A percentile compares a stretch with the other conserved stretches of the same genome.
Conservation (phyloP, 1,140 invertebrate species). For the Zaprionus taronus region DNA sequence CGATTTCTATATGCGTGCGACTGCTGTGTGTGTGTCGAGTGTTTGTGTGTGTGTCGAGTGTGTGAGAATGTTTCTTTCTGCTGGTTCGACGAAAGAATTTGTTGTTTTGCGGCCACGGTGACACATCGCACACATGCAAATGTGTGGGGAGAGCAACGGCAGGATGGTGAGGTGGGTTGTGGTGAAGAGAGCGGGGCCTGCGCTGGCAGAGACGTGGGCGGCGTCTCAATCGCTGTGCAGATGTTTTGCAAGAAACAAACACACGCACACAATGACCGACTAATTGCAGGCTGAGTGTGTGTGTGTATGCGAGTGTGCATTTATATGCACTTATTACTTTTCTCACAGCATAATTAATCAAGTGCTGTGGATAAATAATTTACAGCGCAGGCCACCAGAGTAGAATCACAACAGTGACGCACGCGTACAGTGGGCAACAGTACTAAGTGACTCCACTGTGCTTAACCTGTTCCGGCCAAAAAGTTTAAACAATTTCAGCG, state of each 20-base stretch:
- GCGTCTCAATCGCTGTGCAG: slow-evolving; percentile 43
- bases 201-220: slow-evolving; percentile 32
- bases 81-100: slow-evolving; percentile 63
- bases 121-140: slow-evolving; percentile 49
- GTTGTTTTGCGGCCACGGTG: slow-evolving; percentile 57
- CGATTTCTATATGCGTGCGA: slow-evolving; percentile 39
- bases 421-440: neutral
- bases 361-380: slow-evolving; percentile 19
- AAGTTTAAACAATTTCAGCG: slow-evolving; percentile 21
- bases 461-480: slow-evolving; percentile 42
- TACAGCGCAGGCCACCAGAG: slow-evolving; percentile 3
- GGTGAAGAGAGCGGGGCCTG: neutral
- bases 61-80: slow-evolving; percentile 50
- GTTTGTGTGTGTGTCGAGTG: slow-evolving; percentile 44
- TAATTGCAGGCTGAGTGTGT: slow-evolving; percentile 21
- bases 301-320: neutral
- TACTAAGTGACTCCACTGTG: too few relatives aligned
- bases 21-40: slow-evolving; percentile 31
- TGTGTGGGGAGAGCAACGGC: slow-evolving; percentile 6
- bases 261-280: slow-evolving; percentile 28
- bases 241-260: slow-evolving; percentile 40
- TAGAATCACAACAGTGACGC: neutral
- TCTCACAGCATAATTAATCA: slow-evolving; percentile 50
- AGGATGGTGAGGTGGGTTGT: neutral
- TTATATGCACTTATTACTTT: slow-evolving; percentile 5